Conservation (phyloP, 2,888 invertebrate species). For the Yponomeuta cagnagella region DNA sequence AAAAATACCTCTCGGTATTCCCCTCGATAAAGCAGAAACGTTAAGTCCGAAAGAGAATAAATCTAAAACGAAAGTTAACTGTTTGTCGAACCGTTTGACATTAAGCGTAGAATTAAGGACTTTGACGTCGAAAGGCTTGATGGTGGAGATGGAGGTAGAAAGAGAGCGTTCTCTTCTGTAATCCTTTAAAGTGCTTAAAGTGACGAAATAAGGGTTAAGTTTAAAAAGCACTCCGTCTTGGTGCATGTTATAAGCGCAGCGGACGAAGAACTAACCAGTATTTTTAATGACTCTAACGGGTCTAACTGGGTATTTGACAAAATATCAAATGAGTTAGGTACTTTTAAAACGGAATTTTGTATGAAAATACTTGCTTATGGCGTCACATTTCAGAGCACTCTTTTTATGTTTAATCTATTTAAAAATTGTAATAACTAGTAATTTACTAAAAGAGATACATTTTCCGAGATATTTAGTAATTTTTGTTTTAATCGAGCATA, state of each 20-base stretch:
- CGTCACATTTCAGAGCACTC: too few relatives aligned
- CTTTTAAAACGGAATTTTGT: too few relatives aligned
- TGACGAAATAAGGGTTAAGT: slow-evolving; percentile 70
- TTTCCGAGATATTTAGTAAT: too few relatives aligned
- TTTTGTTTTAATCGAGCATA: too few relatives aligned
- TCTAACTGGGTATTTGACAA: too few relatives aligned
- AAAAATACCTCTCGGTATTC: not conserved
- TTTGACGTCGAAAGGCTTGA: not conserved
- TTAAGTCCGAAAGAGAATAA: not conserved
- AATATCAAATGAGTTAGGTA: too few relatives aligned
- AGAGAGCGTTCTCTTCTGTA: slow-evolving; percentile 26
- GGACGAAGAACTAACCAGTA: not conserved
- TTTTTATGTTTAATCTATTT: too few relatives aligned
- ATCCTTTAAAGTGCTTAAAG: slow-evolving; percentile 65
- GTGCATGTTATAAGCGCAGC: not conserved
- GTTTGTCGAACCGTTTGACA: slow-evolving; percentile 16
- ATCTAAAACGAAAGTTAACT: slow-evolving; percentile 27
- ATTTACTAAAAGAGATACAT: too few relatives aligned
- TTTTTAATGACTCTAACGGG: not conserved
- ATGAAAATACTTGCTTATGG: too few relatives aligned
- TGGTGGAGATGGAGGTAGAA: not conserved
- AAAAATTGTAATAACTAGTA: too few relatives aligned
- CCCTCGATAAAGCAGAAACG: not conserved
- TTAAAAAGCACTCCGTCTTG: slow-evolving; percentile 60
- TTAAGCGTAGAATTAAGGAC: not conserved